These are phyloP conservation scores for Oreochromis grahami DNA, from an alignment of 2,797 vertebrate species.

Conservation along the genomic window DNA sequence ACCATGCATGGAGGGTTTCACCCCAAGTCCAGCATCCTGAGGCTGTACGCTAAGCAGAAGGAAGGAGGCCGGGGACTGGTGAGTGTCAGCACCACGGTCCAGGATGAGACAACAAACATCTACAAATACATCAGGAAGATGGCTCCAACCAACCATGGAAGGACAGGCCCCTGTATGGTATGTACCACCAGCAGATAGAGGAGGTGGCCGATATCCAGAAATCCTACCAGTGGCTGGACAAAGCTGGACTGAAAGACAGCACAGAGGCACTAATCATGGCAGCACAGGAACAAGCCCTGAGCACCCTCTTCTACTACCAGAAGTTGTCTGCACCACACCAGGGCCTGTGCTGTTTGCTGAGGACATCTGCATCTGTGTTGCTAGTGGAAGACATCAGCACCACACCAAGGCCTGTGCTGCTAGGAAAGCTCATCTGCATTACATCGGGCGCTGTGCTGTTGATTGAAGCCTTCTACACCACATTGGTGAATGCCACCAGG, in stretches of 20 bases:
- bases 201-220: not conserved
- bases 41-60: not conserved
- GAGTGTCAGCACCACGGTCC: not conserved
- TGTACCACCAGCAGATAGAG: not conserved
- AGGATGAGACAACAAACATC: not conserved
- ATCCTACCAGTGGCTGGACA: too few relatives aligned
- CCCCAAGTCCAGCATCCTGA: not conserved
- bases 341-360: too few relatives aligned
- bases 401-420: not conserved
- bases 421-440: too few relatives aligned
- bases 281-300: too few relatives aligned
- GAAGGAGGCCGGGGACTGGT: not conserved
- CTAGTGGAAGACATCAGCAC: not conserved
- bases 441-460: too few relatives aligned
- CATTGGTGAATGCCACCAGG: too few relatives aligned
- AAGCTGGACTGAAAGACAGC: too few relatives aligned
- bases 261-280: too few relatives aligned
- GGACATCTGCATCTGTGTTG: not conserved
- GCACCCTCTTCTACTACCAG: too few relatives aligned
- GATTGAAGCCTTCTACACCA: too few relatives aligned
- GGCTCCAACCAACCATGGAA: not conserved
- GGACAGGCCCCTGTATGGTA: fast-evolving
- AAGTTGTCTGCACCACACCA: too few relatives aligned
- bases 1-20: not conserved
- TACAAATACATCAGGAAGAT: not conserved